Evolutionary conservation across 2,113 vertebrate genomes (phyloP).

Genomic region (Chiloscyllium plagiosum): DNA sequence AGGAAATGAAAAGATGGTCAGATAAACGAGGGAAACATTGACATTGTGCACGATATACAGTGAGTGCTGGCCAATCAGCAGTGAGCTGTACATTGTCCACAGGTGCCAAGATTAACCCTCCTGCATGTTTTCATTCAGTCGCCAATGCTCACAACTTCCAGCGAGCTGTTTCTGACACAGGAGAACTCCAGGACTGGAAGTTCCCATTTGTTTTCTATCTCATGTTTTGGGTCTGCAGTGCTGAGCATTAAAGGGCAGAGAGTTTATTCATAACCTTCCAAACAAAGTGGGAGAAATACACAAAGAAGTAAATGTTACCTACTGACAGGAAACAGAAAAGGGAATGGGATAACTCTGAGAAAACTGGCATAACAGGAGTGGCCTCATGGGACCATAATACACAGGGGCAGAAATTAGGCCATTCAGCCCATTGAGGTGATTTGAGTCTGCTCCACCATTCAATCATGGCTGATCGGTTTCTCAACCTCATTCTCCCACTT

Average conservation of each 20-base stretch:
- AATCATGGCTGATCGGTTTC: too few relatives aligned
- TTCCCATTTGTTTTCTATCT: neutral
- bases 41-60: neutral
- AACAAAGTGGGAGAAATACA: neutral
- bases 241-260: neutral
- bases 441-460: too few relatives aligned
- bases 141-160: neutral
- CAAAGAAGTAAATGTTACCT: neutral
- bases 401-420: too few relatives aligned
- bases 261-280: neutral
- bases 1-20: neutral
- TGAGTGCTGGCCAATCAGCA: neutral
- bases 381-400: neutral
- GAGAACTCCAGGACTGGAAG: neutral
- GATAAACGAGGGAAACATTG: neutral
- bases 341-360: neutral
- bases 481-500: too few relatives aligned
- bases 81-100: neutral
- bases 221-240: neutral
- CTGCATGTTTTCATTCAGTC: neutral
- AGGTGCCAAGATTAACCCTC: neutral
- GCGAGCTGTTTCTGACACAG: neutral
- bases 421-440: too few relatives aligned
- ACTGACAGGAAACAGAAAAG: neutral
- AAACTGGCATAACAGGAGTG: neutral